phyloP scores from a whole-genome alignment of 2,797 vertebrate species.

The Falco peregrinus region DNA sequence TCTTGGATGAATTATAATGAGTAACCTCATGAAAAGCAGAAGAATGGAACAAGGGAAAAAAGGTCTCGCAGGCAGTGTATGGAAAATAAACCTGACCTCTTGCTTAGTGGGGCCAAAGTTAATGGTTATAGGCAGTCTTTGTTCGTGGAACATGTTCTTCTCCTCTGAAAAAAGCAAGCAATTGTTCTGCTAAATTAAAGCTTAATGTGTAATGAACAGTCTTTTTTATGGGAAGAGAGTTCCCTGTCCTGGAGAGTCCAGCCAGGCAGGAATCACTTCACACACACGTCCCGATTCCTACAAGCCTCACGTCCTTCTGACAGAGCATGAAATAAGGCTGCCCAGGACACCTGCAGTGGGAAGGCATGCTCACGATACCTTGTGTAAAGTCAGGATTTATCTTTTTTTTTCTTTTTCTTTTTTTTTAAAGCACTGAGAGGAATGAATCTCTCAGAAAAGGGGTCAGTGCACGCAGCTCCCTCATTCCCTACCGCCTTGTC shows the following conservation, averaged over 20 bases:
- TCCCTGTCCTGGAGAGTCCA: not conserved
- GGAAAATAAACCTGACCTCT: conserved; percentile 59
- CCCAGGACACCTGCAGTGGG: not conserved
- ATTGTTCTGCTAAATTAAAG: conserved; percentile 57
- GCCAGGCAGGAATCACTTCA: not conserved
- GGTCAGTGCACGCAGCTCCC: not conserved
- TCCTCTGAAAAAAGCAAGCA: conserved; percentile 30
- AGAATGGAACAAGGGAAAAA: conserved; percentile 38
- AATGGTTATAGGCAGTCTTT: conserved; percentile 61
- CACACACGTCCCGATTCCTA: not conserved
- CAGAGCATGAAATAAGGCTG: not conserved
- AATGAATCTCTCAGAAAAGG: not conserved
- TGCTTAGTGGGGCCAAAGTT: conserved; percentile 34
- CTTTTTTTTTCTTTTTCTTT: not conserved
- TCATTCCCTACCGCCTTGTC: not conserved
- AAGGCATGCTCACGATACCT: not conserved
- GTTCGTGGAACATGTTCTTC: conserved; percentile 14
- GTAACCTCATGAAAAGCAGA: conserved; percentile 40
- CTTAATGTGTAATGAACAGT: conserved; percentile 9
- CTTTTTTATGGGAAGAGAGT: not conserved
- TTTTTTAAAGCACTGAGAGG: not conserved
- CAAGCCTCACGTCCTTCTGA: rapidly evolving
- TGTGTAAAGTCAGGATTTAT: not conserved
- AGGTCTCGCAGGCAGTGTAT: not conserved
- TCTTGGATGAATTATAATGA: not conserved